phyloP scores from a whole-genome alignment of 1,140 invertebrate genomes.

The Brachionus calyciflorus region DNA sequence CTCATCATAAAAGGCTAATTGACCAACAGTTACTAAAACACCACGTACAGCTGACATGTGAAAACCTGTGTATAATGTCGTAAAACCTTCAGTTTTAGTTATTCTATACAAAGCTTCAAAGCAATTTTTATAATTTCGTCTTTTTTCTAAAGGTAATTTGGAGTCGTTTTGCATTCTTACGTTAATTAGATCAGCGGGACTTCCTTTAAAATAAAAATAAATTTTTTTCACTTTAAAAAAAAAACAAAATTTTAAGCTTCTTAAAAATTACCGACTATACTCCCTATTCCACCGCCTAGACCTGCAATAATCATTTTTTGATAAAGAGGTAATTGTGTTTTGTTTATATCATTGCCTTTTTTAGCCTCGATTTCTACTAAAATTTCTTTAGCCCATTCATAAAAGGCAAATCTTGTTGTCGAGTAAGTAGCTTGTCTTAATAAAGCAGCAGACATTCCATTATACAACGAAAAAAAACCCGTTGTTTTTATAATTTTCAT shows the following conservation, averaged over 20 bases:
- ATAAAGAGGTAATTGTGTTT: constrained; percentile 65
- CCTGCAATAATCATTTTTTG: constrained; percentile 77
- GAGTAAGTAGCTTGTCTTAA: constrained; percentile 91
- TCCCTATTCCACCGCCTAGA: constrained; percentile 79
- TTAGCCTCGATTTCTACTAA: constrained; percentile 50
- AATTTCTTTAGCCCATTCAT: constrained; percentile 67
- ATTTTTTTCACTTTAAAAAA: neutral
- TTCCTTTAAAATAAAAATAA: constrained; percentile 54
- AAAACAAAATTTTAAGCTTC: no score
- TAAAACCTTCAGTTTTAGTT: constrained; percentile 75
- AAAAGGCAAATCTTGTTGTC: constrained; percentile 92
- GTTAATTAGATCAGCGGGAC: constrained; percentile 94
- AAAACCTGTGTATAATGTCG: constrained; percentile 79
- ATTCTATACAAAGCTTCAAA: constrained; percentile 85
- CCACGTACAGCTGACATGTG: constrained; percentile 85
- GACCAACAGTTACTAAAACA: constrained; percentile 91
- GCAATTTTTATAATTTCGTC: constrained; percentile 95
- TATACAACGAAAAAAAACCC: constrained; percentile 85
- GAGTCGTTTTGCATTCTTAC: constrained; percentile 99
- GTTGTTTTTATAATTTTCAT: neutral
- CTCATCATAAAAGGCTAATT: constrained; percentile 87
- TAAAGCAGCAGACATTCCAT: constrained; percentile 90
- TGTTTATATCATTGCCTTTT: constrained; percentile 5
- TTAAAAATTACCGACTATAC: constrained; percentile 70
- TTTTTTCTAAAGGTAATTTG: constrained; percentile 78